Evolutionary conservation across 2,113 vertebrate species (phyloP).

Genomic region (Notiomystis cincta): DNA sequence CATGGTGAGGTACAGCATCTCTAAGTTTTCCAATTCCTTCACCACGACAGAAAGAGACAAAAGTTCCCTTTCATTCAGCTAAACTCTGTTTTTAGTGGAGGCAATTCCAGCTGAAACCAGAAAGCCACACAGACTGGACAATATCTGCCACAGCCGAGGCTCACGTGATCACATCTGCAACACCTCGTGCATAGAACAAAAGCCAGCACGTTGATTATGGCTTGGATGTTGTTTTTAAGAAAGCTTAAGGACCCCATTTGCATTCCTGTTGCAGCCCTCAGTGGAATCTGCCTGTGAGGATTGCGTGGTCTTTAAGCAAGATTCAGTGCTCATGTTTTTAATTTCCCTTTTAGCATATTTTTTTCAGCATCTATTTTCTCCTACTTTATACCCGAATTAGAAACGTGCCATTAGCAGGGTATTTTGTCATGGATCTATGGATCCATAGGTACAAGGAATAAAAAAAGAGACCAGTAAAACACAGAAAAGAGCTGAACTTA

Average conservation of each 20-base stretch:
- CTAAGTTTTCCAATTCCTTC: not conserved
- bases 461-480: not conserved
- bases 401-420: not conserved
- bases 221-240: slow-evolving; percentile 40
- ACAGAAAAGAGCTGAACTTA: not conserved
- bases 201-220: slow-evolving; percentile 38
- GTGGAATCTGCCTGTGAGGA: slow-evolving; percentile 16
- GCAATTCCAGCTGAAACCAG: not conserved
- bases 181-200: slow-evolving; percentile 55
- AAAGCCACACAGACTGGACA: not conserved
- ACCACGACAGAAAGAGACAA: not conserved
- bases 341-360: slow-evolving; percentile 7
- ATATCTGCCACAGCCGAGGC: not conserved
- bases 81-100: not conserved
- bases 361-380: not conserved
- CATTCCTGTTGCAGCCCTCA: slow-evolving; percentile 17
- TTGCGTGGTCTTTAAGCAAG: not conserved
- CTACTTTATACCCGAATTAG: not conserved
- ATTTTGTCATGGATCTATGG: not conserved
- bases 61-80: not conserved
- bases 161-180: not conserved
- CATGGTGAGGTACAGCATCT: not conserved
- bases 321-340: not conserved
- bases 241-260: slow-evolving; percentile 34
- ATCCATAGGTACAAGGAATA: not conserved